Conservation (phyloP, 1,140 invertebrate genomes). For the Cepaea nemoralis region DNA sequence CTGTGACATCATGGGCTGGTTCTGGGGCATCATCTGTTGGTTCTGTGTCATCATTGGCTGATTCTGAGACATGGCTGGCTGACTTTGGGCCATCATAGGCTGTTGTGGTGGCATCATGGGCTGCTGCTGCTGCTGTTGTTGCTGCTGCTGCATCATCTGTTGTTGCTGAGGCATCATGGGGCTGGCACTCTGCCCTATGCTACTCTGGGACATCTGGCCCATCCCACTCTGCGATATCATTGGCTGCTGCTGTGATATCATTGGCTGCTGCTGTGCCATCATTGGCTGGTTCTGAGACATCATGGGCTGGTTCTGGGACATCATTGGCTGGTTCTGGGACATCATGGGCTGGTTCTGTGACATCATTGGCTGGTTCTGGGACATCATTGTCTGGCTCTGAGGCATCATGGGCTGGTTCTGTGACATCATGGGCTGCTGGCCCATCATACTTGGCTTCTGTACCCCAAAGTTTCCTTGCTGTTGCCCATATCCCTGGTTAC, state of each 20-base stretch:
- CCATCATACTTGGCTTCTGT: conserved; percentile 32
- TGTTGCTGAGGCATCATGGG: conserved; percentile 19
- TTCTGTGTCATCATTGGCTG: conserved; percentile 25
- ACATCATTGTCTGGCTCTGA: conserved; percentile 16
- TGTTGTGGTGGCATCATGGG: not conserved
- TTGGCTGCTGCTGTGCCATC: not conserved
- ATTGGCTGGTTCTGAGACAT: conserved; percentile 29
- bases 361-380: conserved; percentile 5
- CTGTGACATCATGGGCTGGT: conserved; percentile 31
- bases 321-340: conserved; percentile 31
- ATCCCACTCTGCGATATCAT: conserved; percentile 33
- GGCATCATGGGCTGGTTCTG: conserved; percentile 21
- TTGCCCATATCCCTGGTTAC: conserved; percentile 18
- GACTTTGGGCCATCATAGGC: conserved; percentile 11
- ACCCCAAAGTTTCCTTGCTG: conserved; percentile 29
- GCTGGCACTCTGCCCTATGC: conserved; percentile 11
- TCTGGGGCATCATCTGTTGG: conserved; percentile 21
- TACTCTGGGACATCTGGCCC: conserved; percentile 4
- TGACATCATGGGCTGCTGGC: conserved; percentile 25
- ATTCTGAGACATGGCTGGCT: conserved; percentile 19
- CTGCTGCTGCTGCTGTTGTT: conserved; percentile 10
- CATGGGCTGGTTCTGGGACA: conserved; percentile 25
- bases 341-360: conserved; percentile 14
- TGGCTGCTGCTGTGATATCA: conserved; percentile 17
- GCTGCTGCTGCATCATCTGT: not conserved